Conservation (phyloP, 1,140 invertebrate genomes). For the Danaus melanippus region DNA sequence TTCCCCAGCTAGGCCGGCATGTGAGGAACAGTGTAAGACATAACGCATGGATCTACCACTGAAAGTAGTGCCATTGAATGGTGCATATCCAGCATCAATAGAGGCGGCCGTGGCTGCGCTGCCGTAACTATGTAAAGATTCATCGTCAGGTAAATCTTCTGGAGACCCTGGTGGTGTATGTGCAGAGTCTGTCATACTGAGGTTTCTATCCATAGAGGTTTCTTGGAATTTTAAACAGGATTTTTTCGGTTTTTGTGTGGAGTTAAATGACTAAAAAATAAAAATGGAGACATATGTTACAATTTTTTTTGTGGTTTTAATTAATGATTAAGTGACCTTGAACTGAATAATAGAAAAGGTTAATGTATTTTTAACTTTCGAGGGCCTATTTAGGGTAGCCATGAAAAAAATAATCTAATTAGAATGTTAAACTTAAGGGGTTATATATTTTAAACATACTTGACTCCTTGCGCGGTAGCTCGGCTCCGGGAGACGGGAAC, state of each 20-base stretch:
- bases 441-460: conserved; percentile 32
- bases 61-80: conserved; percentile 85
- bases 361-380: too few relatives aligned
- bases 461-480: conserved; percentile 62
- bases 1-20: conserved; percentile 79
- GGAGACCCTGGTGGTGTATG: conserved; percentile 75
- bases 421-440: neutral
- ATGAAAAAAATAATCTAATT: conserved; percentile 13
- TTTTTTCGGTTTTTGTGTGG: conserved; percentile 50
- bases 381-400: conserved; percentile 4
- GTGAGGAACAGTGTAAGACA: conserved; percentile 86
- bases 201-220: conserved; percentile 44
- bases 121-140: conserved; percentile 83
- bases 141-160: conserved; percentile 79
- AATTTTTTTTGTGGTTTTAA: too few relatives aligned
- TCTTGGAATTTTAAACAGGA: conserved; percentile 53
- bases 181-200: conserved; percentile 59
- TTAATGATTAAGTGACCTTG: too few relatives aligned
- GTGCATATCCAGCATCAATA: conserved; percentile 85
- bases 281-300: conserved; percentile 9
- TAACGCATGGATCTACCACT: conserved; percentile 80
- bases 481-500: conserved; percentile 51
- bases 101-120: conserved; percentile 81
- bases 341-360: too few relatives aligned
- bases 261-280: conserved; percentile 64